Percentiles rank a stretch among this genome's conserved stretches.
Evolutionary conservation across 2,113 vertebrate genomes (phyloP).

Genomic region (Pterophyllum scalare): DNA sequence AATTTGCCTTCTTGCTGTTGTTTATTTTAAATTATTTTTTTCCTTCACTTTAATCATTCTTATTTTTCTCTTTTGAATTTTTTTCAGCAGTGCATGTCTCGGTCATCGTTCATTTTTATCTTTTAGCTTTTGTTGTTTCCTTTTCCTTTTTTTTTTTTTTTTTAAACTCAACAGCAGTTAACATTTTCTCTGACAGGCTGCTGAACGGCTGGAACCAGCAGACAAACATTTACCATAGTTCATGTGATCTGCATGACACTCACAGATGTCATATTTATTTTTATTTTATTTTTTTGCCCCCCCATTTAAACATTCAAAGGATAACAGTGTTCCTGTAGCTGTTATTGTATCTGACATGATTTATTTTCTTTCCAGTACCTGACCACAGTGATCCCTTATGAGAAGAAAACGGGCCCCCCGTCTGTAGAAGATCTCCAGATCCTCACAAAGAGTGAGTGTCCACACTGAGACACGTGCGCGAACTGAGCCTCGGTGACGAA

Average conservation of each 20-base stretch:
- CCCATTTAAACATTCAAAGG: background rate
- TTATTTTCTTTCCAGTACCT: conserved; percentile 85
- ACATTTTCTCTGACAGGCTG: background rate
- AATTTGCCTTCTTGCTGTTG: background rate
- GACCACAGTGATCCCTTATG: conserved; percentile 98
- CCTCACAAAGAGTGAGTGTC: conserved; percentile 94
- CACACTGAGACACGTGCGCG: background rate
- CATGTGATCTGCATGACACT: background rate
- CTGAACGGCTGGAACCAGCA: conserved; percentile 11
- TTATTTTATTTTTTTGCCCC: background rate
- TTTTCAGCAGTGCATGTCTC: background rate
- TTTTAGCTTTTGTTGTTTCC: background rate
- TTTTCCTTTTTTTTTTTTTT: background rate
- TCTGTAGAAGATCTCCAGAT: conserved; percentile 97
- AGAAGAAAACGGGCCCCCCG: conserved; percentile 90
- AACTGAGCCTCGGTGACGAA: background rate
- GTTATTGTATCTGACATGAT: background rate
- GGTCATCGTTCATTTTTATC: background rate
- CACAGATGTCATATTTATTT: background rate
- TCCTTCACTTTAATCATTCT: background rate
- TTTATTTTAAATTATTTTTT: background rate
- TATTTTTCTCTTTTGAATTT: background rate
- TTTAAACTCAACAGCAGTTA: background rate
- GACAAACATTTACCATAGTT: background rate
- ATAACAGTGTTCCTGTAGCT: background rate